These are phyloP conservation scores for Sander lucioperca DNA, from an alignment of 2,113 vertebrate genomes.

Conservation along the genomic window DNA sequence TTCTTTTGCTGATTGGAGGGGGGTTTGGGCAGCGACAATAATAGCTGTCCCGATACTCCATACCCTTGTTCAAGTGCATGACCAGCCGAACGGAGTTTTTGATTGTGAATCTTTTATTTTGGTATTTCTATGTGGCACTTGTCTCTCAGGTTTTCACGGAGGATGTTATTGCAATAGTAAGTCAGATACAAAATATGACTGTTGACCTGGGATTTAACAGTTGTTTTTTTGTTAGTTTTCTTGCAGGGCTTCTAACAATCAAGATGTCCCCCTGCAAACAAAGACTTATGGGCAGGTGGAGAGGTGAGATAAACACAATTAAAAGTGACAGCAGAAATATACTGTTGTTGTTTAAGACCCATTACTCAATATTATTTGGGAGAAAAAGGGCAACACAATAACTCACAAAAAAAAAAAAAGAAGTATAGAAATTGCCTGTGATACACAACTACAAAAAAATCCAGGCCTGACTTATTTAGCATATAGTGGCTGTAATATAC, in stretches of 20 bases:
- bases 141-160: conserved; percentile 58
- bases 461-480: background rate
- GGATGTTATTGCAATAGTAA: conserved; percentile 49
- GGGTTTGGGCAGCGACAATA: conserved; percentile 65
- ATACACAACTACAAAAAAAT: background rate
- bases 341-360: conserved; percentile 31
- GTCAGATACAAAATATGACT: conserved; percentile 66
- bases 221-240: conserved; percentile 62
- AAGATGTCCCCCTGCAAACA: conserved; percentile 71
- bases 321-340: conserved; percentile 65
- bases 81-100: conserved; percentile 39
- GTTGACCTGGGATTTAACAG: conserved; percentile 65
- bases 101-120: conserved; percentile 62
- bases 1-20: conserved; percentile 64
- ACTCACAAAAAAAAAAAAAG: conserved; percentile 1
- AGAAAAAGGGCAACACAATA: background rate
- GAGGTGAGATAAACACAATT: conserved; percentile 76
- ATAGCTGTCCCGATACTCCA: conserved; percentile 35
- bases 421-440: background rate
- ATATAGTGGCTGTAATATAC: background rate
- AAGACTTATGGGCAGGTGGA: conserved; percentile 72
- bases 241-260: conserved; percentile 60
- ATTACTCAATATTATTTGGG: conserved; percentile 51
- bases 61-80: conserved; percentile 73
- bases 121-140: conserved; percentile 44